phyloP scores from a whole-genome alignment of 2,113 vertebrate species.

The Pseudopipra pipra region DNA sequence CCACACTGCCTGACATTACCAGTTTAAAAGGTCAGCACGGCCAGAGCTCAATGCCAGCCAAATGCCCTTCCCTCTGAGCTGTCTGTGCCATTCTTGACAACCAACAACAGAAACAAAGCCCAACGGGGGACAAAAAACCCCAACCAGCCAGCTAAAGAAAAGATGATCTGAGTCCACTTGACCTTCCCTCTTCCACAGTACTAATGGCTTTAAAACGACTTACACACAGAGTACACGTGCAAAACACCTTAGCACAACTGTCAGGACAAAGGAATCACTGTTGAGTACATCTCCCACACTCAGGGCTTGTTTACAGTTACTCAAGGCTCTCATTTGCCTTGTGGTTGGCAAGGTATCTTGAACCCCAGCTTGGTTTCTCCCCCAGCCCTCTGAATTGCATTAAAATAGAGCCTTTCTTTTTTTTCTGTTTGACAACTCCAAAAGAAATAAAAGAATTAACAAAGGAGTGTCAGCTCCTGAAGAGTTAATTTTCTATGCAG shows the following conservation, averaged over 20 bases:
- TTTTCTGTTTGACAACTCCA: neutral
- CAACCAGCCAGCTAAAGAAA: neutral
- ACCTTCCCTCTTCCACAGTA: neutral
- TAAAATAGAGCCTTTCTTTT: neutral
- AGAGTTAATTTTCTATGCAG: neutral
- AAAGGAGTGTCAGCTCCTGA: neutral
- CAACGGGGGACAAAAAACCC: neutral
- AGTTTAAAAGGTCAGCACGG: neutral
- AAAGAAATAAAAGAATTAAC: neutral
- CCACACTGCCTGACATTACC: neutral
- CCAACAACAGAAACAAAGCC: neutral
- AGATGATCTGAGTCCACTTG: neutral
- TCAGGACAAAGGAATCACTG: neutral
- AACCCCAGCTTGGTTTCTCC: neutral
- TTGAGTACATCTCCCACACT: neutral
- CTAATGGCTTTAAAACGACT: neutral
- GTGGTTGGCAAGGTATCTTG: neutral
- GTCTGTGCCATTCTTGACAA: neutral
- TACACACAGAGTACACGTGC: neutral
- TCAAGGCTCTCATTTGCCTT: neutral
- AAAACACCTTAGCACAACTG: neutral
- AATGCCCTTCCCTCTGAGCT: neutral
- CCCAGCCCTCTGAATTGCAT: neutral
- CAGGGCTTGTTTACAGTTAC: neutral
- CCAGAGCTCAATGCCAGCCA: neutral